Evolutionary conservation across 2,888 invertebrate genomes (phyloP), one percentile per base, ranked within the genome.

Genomic region (Halocaridina rubra): DNA sequence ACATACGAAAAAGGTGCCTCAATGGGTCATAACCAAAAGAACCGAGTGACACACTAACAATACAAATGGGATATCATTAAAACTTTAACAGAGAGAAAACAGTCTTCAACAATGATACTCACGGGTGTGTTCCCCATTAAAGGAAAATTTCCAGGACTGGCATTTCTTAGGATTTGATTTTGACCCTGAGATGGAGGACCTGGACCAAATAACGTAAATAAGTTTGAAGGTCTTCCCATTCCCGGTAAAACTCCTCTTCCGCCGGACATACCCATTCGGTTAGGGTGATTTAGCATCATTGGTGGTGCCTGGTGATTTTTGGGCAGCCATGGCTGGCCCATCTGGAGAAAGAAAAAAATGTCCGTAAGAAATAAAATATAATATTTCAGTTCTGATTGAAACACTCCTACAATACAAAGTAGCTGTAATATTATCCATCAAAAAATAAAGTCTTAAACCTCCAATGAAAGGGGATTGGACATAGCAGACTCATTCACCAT

Each of bases 191-290:
- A 61, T 30, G 75, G 33, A 7, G 75, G 30, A 19, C 67, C 75
- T 32, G 75, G 64, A 33, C 74, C 7, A 19, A 75, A 69, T 16
- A 81, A 64, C 53, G 75, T 27, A 16, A 75, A 75, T 10, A 81
- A 29, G 4, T 61, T 74, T 13, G 59, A 22, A 3, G 81, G 81
- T n/a, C 81, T 75, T 16, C 29, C 24, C 81, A 81, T 76, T 10
- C 32, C 39, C 7, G 67, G 75, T 5, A 75, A 67, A 57, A 39
- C 46, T 32, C 81, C 61, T 4, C 30, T 39, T n/a, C 53, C 75
- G 30, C 57, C 64, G n/a, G 75, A 24, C 75, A 67, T 75, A 59
- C 53, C 53, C 81, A 81, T 81, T 29, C 67, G 75, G 16, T 53
- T 53, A 10, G 53, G 4, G 3, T 75, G 67, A 46, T 67, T 78